phyloP scores from a whole-genome alignment of 2,797 vertebrate genomes.

The Anguilla anguilla region DNA sequence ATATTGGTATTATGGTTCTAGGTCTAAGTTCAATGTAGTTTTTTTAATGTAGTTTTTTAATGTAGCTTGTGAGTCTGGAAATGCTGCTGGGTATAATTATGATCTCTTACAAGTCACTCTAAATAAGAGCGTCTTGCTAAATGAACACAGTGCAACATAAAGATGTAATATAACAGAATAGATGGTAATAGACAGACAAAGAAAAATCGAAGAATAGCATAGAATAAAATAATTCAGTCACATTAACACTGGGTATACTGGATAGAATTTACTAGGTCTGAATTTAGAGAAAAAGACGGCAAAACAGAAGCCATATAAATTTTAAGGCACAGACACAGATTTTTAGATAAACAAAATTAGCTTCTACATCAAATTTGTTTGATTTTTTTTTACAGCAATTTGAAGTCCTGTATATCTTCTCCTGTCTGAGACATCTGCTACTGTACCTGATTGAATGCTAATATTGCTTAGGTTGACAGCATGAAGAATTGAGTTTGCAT shows the following conservation, averaged over 20 bases:
- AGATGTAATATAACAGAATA: not conserved
- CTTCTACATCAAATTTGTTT: constrained; percentile 13
- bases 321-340: not conserved
- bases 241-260: not conserved
- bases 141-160: not conserved
- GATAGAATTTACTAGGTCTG: not conserved
- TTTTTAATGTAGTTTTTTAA: not conserved
- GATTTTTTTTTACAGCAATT: not conserved
- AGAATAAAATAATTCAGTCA: not conserved
- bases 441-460: constrained; percentile 6
- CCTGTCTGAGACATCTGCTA: not conserved
- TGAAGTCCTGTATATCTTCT: not conserved
- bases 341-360: not conserved
- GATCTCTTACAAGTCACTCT: not conserved
- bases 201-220: not conserved
- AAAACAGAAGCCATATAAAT: not conserved
- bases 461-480: not conserved
- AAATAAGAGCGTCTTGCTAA: not conserved
- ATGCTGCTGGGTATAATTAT: not conserved
- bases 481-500: constrained; percentile 12
- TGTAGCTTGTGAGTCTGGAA: not conserved
- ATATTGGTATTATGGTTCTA: too few relatives aligned
- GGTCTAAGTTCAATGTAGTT: too few relatives aligned
- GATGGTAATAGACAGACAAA: not conserved
- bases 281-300: not conserved